Base-by-base conservation (phyloP, 2,888 invertebrate genomes). In the Magallana nippona region DNA sequence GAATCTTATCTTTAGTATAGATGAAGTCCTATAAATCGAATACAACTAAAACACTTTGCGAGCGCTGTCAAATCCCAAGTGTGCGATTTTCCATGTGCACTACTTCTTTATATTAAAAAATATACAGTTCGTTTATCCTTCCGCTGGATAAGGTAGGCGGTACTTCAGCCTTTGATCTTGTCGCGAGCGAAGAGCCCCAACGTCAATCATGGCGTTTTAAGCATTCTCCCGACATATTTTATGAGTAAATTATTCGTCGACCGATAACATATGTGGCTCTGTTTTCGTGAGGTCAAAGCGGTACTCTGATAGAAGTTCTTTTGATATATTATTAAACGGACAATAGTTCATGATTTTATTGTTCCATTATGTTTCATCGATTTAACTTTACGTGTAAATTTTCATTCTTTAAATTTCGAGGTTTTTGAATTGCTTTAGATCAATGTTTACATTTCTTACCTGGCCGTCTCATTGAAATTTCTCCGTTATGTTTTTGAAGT, bases 161-260 rank as follows among this genome's bases (percentile, higher is more conserved):
- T 88, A 88, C 88, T 85, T 83, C 85, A 87, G 84, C 88, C 88
- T 89, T 89, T 88, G 89, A 89, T 88, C 85, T 88, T 87, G 83
- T 86, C 82, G 88, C 87, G 56, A 84, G 82, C 63, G 82, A 60
- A 82, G 62, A 19, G 62, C 57, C 63, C 22, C 62, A 82, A 60
- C 55, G 84, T 82, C 84, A 84, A 84, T 84, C 84, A 84, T 78
- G 60, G 22, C 22, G 55, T 79, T 84, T 44, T 79, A 84, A 82
- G 82, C 15, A 27, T 82, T 71, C 63, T 84, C 58, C 57, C 82
- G 84, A 84, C 84, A 82, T 58, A 79, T 84, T 84, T 84, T 82
- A 79, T 15, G 44, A 58, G 56, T 27, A 71, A 32, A 79, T 78
- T 82, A 77, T 60, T 71, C 79, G 58, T 82, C 84, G 84, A 79